These are phyloP conservation scores for Dasyprocta punctata DNA, from an alignment of 2,113 vertebrate genomes.

Conservation along the genomic window DNA sequence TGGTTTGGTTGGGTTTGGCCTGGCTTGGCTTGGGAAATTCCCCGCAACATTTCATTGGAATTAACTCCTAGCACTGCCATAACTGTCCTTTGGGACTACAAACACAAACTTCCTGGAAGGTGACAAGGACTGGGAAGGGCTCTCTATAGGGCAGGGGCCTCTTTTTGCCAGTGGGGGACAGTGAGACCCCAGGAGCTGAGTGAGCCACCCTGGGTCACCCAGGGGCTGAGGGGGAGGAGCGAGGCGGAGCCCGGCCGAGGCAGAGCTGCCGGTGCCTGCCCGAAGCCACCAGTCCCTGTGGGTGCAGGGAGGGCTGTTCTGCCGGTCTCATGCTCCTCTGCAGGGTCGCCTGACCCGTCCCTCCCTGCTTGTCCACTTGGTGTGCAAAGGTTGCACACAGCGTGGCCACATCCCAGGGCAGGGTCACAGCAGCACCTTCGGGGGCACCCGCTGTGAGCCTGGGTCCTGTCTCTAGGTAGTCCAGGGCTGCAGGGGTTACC, in stretches of 20 bases:
- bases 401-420: background rate
- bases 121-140: too few relatives aligned
- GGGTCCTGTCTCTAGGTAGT: fast-evolving
- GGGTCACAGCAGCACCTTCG: background rate
- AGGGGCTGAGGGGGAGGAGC: background rate
- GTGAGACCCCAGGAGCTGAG: background rate
- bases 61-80: too few relatives aligned
- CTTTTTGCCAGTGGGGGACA: background rate
- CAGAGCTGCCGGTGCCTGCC: background rate
- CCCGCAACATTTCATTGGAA: too few relatives aligned
- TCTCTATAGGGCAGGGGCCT: background rate
- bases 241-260: background rate
- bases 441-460: too few relatives aligned
- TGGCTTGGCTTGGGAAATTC: too few relatives aligned
- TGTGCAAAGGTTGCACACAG: too few relatives aligned
- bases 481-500: fast-evolving
- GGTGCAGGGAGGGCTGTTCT: background rate
- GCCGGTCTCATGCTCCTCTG: background rate
- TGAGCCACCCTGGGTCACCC: too few relatives aligned
- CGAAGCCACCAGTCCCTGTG: too few relatives aligned
- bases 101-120: too few relatives aligned
- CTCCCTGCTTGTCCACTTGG: background rate
- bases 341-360: too few relatives aligned
- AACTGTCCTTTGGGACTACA: too few relatives aligned
- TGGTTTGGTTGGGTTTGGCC: too few relatives aligned